Evolutionary conservation across 2,113 vertebrate genomes (phyloP).

Genomic region (Pseudorectes ferrugineus): DNA sequence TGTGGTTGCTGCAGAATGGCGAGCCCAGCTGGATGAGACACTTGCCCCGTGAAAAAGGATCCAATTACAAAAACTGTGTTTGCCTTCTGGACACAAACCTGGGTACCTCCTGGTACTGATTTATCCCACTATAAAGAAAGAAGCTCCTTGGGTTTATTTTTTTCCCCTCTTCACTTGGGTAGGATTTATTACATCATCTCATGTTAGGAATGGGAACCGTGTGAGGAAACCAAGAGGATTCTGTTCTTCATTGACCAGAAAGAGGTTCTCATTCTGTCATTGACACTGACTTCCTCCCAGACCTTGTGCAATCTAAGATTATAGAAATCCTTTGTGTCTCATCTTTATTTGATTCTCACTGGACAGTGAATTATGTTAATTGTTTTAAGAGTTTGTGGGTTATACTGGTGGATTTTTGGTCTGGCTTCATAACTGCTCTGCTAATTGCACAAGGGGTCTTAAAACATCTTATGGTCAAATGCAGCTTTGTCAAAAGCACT

Average conservation of each 20-base stretch:
- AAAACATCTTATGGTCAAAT: background rate
- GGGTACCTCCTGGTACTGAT: background rate
- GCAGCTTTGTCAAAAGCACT: background rate
- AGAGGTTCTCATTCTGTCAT: background rate
- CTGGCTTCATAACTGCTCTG: background rate
- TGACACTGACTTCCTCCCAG: background rate
- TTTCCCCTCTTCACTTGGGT: background rate
- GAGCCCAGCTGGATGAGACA: background rate
- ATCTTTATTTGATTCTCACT: background rate
- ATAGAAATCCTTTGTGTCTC: background rate
- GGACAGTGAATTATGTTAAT: background rate
- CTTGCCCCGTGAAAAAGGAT: background rate
- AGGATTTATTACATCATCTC: background rate
- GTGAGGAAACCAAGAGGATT: background rate
- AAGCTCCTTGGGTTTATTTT: background rate
- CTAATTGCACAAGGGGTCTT: background rate
- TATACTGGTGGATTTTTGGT: background rate
- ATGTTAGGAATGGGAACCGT: background rate
- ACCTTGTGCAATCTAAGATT: background rate
- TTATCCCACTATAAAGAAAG: background rate
- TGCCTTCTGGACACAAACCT: background rate
- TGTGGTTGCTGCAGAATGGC: background rate
- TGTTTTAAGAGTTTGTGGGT: background rate
- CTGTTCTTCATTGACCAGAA: background rate
- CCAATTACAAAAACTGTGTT: background rate